Base-by-base conservation (phyloP, 2,888 invertebrate genomes). In the Charanyca ferruginea region DNA sequence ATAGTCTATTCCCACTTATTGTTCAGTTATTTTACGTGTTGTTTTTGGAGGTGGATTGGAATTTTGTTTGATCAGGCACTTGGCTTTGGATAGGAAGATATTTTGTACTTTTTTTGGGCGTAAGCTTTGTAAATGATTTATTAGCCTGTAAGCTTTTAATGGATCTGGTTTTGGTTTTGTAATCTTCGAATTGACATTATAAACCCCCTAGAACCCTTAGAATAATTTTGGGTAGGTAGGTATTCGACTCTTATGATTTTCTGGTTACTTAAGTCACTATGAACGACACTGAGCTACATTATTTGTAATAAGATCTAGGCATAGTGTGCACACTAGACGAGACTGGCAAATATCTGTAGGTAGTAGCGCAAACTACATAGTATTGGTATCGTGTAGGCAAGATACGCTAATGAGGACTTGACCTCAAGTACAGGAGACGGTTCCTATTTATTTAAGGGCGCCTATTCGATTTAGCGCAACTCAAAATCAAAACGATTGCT, bases 11-110 rank as follows among this genome's bases (percentile, higher is more conserved):
- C 47, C 62, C 63, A 59, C 51, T 65, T 64, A 63, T 63, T 71
- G 61, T 66, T 73, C 42, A 58, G 54, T 49, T 69, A 66, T 64
- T 77, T 62, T 70, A 13, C 53, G 52, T 48, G 32, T 48, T 51
- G 38, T 67, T 65, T 73, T 62, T 32, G 20, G 20, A 51, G 51
- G 22, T 53, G 38, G n/a, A 25, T 38, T n/a, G 23, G 55, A 45
- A 20, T 58, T 51, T 63, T 49, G 48, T 70, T 76, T 65, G 70
- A 57, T 45, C 38, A 57, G 42, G 22, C 22, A 51, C 16, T 53
- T 72, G 47, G 38, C 0, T 28, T 44, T 41, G 20, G 20, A n/a
- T 20, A 3, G 25, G 25, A 45, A 5, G 11, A 45, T 64, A 65
- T 35, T 70, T 47, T 42, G 1, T 64, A 41, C n/a, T n/a, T 38